These are phyloP conservation scores for Cerastoderma edule DNA, from an alignment of 2,888 invertebrate species.

Conservation along the genomic window DNA sequence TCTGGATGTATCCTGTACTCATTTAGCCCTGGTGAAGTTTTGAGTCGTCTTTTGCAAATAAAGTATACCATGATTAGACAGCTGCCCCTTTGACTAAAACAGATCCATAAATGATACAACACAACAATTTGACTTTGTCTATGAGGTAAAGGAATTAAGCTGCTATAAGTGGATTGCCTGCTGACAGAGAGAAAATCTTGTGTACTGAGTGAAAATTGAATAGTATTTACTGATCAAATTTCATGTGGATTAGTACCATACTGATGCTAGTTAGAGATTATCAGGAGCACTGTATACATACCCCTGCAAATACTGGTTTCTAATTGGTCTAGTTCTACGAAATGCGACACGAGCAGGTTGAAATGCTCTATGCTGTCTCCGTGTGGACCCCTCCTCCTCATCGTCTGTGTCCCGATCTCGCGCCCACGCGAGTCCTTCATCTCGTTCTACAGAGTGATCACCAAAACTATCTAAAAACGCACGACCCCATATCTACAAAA, in stretches of 20 bases:
- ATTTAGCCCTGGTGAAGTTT: too few relatives aligned
- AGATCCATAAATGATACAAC: too few relatives aligned
- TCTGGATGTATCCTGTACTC: too few relatives aligned
- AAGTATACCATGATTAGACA: too few relatives aligned
- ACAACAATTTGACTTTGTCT: too few relatives aligned
- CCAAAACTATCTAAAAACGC: conserved; percentile 72
- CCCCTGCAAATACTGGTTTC: conserved; percentile 69
- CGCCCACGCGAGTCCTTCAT: conserved; percentile 57
- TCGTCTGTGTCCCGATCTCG: conserved; percentile 55
- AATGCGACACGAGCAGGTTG: conserved; percentile 51
- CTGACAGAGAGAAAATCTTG: not conserved
- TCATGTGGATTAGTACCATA: too few relatives aligned
- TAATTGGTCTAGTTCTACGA: conserved; percentile 53
- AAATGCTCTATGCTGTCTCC: conserved; percentile 47
- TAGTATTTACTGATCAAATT: not conserved
- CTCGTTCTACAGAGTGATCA: conserved; percentile 57
- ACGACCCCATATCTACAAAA: conserved; percentile 74
- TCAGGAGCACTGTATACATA: conserved; percentile 18
- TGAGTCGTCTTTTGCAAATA: too few relatives aligned
- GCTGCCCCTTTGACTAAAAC: too few relatives aligned
- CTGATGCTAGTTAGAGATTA: too few relatives aligned
- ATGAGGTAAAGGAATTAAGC: too few relatives aligned
- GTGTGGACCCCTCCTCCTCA: conserved; percentile 51
- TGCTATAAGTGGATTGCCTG: not conserved
- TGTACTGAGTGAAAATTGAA: not conserved